phyloP scores from a whole-genome alignment of 2,113 vertebrate species.

The Myrmecobius fasciatus region DNA sequence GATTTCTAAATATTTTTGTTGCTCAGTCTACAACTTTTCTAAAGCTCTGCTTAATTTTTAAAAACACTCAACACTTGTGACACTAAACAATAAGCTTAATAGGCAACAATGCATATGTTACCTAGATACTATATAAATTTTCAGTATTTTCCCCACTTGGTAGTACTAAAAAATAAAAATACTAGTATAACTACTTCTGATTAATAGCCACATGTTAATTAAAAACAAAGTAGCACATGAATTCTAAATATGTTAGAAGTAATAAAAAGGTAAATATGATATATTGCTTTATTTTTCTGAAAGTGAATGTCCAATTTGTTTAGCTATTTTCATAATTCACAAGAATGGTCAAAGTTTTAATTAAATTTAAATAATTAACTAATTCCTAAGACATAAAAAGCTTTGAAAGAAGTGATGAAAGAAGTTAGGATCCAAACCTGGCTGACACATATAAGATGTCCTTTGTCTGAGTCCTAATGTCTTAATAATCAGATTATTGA shows the following conservation, averaged over 20 bases:
- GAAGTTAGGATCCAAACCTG: conserved; percentile 35
- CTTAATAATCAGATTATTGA: background rate
- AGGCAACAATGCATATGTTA: background rate
- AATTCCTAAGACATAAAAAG: conserved; percentile 37
- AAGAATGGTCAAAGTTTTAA: conserved; percentile 7
- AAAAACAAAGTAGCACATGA: conserved; percentile 29
- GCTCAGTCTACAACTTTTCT: background rate
- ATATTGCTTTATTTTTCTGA: background rate
- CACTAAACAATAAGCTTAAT: too few relatives aligned
- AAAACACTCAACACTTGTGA: background rate
- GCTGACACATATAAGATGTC: background rate
- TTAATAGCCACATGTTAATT: background rate
- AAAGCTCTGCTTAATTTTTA: background rate
- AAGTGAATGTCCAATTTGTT: background rate
- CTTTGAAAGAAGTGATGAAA: background rate
- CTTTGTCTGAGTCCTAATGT: background rate
- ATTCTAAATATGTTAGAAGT: conserved; percentile 38
- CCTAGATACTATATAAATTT: conserved; percentile 51
- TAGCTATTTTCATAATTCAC: background rate
- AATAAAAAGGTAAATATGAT: background rate
- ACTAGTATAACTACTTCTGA: conserved; percentile 6
- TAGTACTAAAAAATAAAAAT: conserved; percentile 63
- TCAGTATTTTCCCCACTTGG: conserved; percentile 60
- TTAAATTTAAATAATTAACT: conserved; percentile 62
- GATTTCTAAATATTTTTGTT: background rate